A percentile compares a stretch with the other conserved stretches of the same genome.
Conservation (phyloP, 2,113 vertebrate genomes). For the Coptodon rendalli region DNA sequence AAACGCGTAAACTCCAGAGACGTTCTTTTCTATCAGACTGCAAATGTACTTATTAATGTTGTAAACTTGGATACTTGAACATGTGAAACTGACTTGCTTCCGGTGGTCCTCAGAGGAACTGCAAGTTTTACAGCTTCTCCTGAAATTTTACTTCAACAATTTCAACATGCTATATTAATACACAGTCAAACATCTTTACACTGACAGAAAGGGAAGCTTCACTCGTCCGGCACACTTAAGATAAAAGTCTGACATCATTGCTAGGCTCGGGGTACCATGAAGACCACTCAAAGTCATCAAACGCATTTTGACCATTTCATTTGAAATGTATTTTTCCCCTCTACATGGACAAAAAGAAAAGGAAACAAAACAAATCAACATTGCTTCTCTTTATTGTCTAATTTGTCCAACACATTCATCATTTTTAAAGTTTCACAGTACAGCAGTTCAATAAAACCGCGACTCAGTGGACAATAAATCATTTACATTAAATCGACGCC, state of each 20-base stretch:
- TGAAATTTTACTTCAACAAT: neutral
- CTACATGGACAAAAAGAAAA: rapidly evolving
- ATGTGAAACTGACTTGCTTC: neutral
- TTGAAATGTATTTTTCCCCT: rapidly evolving
- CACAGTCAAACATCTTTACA: neutral
- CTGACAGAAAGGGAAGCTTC: neutral
- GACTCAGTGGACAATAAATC: neutral
- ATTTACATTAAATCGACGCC: neutral
- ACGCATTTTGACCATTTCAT: neutral
- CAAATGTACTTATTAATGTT: neutral
- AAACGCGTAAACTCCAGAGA: rapidly evolving
- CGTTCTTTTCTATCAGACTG: rapidly evolving
- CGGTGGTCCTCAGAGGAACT: neutral
- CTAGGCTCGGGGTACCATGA: rapidly evolving
- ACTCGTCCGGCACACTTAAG: rapidly evolving
- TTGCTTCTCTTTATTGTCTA: conserved; percentile 32
- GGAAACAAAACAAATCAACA: neutral
- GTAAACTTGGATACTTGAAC: neutral
- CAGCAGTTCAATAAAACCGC: neutral
- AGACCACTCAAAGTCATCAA: neutral
- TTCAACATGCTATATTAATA: neutral
- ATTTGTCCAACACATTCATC: neutral
- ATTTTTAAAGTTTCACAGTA: neutral
- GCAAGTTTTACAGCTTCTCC: neutral
- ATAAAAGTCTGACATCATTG: neutral